These are phyloP conservation scores for Esperia sulphurella DNA, from an alignment of 2,888 invertebrate genomes.

Conservation along the genomic window DNA sequence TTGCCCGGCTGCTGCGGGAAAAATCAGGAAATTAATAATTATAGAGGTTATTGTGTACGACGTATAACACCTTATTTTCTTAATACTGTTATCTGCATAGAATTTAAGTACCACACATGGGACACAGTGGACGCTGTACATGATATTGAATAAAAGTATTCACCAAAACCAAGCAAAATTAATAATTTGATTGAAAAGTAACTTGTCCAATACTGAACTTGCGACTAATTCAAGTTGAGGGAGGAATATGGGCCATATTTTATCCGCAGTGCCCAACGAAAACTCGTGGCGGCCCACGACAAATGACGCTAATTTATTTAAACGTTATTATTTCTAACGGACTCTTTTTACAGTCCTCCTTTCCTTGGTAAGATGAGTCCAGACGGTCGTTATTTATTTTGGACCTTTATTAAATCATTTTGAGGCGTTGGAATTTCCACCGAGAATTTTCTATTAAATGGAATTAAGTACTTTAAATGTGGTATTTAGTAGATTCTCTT, in stretches of 20 bases:
- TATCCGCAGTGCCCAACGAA: conserved; percentile 30
- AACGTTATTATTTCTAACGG: conserved; percentile 53
- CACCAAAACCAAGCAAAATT: too few species aligned
- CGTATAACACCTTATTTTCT: too few species aligned
- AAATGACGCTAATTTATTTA: conserved; percentile 60
- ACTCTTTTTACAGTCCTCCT: conserved; percentile 42
- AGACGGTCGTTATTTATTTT: conserved; percentile 55
- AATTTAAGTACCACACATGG: too few species aligned
- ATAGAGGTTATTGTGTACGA: too few species aligned
- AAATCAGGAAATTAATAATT: too few species aligned
- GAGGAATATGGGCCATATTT: conserved; percentile 40
- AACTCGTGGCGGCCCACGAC: conserved; percentile 37
- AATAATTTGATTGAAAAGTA: neutral
- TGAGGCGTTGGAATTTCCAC: conserved; percentile 23
- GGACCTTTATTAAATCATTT: conserved; percentile 48
- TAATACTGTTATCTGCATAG: too few species aligned
- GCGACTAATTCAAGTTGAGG: conserved; percentile 29
- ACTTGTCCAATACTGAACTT: conserved; percentile 23
- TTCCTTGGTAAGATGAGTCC: conserved; percentile 39
- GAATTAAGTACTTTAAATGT: too few species aligned
- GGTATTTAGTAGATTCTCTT: too few species aligned
- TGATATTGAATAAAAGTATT: too few species aligned
- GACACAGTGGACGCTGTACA: too few species aligned
- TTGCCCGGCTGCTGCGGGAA: too few species aligned
- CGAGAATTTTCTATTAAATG: too few species aligned